These are phyloP conservation scores for Corapipo altera DNA, from an alignment of 2,113 vertebrate genomes.

Conservation along the genomic window DNA sequence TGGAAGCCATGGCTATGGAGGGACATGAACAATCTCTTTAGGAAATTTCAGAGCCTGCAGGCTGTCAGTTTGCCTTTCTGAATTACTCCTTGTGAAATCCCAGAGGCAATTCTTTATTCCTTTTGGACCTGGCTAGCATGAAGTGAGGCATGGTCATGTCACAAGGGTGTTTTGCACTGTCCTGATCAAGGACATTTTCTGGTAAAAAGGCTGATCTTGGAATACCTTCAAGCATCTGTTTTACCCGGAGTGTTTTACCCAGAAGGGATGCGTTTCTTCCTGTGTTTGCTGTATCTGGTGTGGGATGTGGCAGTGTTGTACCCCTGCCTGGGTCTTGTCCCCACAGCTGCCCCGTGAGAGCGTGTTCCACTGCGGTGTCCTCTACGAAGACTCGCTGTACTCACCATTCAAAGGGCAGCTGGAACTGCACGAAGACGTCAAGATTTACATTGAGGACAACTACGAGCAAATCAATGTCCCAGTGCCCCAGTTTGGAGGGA, in stretches of 20 bases:
- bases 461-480: conserved; percentile 91
- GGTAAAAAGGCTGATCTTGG: background rate
- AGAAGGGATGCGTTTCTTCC: background rate
- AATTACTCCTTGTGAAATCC: background rate
- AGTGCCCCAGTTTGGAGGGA: conserved; percentile 86
- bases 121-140: background rate
- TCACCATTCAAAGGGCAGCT: conserved; percentile 78
- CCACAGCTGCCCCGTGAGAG: conserved; percentile 85
- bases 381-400: conserved; percentile 85
- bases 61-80: background rate
- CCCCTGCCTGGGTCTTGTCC: background rate
- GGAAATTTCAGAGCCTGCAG: background rate
- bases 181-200: background rate
- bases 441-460: conserved; percentile 89
- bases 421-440: conserved; percentile 90
- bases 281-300: background rate
- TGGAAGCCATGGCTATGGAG: background rate
- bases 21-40: background rate
- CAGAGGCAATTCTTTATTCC: background rate
- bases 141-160: background rate
- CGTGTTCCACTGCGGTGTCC: conserved; percentile 85
- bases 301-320: background rate
- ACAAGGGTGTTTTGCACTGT: background rate
- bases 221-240: background rate
- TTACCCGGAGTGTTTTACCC: background rate